Percentiles rank a stretch among this genome's conserved stretches.
Conservation (phyloP, 2,888 invertebrate genomes). For the Tenthredo distinguenda region DNA sequence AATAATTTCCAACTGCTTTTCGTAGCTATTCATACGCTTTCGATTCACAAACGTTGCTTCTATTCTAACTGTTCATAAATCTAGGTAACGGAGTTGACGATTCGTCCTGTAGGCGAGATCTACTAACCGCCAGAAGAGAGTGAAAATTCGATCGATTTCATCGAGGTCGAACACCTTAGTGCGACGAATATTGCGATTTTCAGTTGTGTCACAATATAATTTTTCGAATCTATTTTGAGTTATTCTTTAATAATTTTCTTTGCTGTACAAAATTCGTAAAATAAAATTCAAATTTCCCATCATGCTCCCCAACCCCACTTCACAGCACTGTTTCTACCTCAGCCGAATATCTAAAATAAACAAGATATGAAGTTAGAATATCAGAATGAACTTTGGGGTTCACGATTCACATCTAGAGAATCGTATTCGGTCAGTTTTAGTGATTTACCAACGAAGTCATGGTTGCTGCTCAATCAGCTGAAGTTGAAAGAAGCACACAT, state of each 20-base stretch:
- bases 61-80: background rate
- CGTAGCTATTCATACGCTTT: conserved; percentile 44
- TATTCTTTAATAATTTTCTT: background rate
- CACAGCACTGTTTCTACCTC: background rate
- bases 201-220: background rate
- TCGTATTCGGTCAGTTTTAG: background rate
- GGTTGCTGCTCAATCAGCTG: too few species aligned
- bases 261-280: too few species aligned
- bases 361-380: background rate
- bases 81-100: conserved; percentile 38
- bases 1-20: background rate
- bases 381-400: background rate
- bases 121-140: background rate
- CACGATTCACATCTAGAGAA: background rate
- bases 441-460: too few species aligned
- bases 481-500: too few species aligned
- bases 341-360: background rate
- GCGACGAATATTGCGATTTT: background rate
- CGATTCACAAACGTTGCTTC: background rate
- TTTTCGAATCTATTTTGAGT: too few species aligned
- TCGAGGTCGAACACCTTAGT: background rate
- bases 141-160: background rate
- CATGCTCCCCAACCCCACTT: background rate
- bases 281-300: background rate
- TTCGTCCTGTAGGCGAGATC: background rate